Evolutionary conservation across 2,113 vertebrate genomes (phyloP), one percentile per base, ranked within the genome.

Genomic region (Porphyrio hochstetteri): DNA sequence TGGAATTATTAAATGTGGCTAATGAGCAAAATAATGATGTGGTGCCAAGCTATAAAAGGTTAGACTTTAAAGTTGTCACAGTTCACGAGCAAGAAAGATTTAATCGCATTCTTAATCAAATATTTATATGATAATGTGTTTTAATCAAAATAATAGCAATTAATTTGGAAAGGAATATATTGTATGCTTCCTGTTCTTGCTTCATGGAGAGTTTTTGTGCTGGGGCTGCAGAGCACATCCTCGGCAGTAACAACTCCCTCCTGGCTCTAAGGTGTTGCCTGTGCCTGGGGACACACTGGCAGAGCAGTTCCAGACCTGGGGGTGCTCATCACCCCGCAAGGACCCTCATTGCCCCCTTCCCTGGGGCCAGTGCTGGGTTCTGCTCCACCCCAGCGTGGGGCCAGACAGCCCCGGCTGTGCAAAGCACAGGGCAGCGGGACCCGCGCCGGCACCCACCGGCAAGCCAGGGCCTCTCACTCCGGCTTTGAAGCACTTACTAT

Each of bases 11-110:
- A 97, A 97, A 96, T 0, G 31, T 55, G 57, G 95, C 82, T 97
- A 97, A 97, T 96, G 96, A 97, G 94, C 94, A 97, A 97, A 97
- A 97, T 97, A 97, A 97, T 90, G 96, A 97, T 95, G 93, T 93
- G 93, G 91, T 89, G 92, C 97, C 95, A 96, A 94, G 87, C 94
- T 92, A 50, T 92, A 95, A 97, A 97, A 96, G 96, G 97, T 97
- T 96, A 91, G 94, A 91, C 91, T 97, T 97, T 92, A 96, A 96
- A 96, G 94, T 95, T 97, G 97, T 96, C 96, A 97, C 91, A 97
- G 97, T 96, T 96, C 96, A 95, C 75, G 88, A 96, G 95, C 89
- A 96, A 95, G 96, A 90, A 96, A 96, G 94, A 96, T 97, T 96
- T 96, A 97, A 97, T 97, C 64, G 57, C 77, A 85, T 88, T 94